phyloP scores from a whole-genome alignment of 2,888 invertebrate species.

The Drosophila diplacantha region DNA sequence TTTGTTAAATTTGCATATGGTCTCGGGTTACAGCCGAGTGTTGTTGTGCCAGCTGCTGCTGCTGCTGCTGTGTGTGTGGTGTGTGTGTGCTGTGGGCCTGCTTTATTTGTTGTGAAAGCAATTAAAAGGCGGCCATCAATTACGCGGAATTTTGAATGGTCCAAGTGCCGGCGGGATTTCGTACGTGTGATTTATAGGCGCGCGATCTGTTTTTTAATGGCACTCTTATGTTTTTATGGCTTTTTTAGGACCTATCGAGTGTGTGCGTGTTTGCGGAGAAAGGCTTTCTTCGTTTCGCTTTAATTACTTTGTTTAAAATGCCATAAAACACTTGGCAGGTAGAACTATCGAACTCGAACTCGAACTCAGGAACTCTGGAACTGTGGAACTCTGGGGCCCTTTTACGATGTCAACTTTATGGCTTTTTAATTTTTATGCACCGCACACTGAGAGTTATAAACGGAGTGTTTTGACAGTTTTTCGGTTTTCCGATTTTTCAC shows the following conservation, averaged over 20 bases:
- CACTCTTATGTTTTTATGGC: constrained; percentile 63
- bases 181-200: constrained; percentile 65
- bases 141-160: constrained; percentile 58
- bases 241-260: constrained; percentile 31
- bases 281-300: constrained; percentile 45
- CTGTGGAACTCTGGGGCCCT: constrained; percentile 26
- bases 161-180: constrained; percentile 22
- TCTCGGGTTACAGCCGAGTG: constrained; percentile 33
- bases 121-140: constrained; percentile 67
- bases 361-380: constrained; percentile 12
- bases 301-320: constrained; percentile 69
- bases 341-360: constrained; percentile 31
- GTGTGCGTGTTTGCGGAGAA: constrained; percentile 34
- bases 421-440: constrained; percentile 66
- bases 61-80: constrained; percentile 23
- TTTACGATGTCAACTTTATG: constrained; percentile 60
- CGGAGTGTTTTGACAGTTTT: constrained; percentile 55
- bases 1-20: constrained; percentile 65
- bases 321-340: constrained; percentile 51
- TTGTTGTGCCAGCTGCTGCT: constrained; percentile 30
- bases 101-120: constrained; percentile 71
- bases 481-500: constrained; percentile 41
- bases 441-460: constrained; percentile 33
- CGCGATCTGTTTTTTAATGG: constrained; percentile 67
- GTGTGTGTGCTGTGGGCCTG: constrained; percentile 40